Evolutionary conservation across 1,140 invertebrate species (phyloP).

Genomic region (Araneus ventricosus): DNA sequence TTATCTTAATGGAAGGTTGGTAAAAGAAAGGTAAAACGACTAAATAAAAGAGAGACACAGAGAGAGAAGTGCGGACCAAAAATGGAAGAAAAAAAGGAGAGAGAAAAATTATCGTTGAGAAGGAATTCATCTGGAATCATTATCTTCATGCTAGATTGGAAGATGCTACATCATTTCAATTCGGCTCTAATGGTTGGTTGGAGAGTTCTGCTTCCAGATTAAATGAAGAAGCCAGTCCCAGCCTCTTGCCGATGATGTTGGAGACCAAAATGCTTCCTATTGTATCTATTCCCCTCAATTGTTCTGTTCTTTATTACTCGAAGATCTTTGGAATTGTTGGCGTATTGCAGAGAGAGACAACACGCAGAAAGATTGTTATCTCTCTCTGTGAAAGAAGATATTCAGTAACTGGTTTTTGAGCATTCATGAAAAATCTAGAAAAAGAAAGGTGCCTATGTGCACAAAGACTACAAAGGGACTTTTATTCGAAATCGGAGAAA

Average conservation of each 20-base stretch:
- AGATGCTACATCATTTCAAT: slow-evolving; percentile 67
- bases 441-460: not conserved
- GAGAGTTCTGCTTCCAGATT: not conserved
- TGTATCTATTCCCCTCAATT: slow-evolving; percentile 23
- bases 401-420: not conserved
- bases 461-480: not conserved
- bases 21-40: slow-evolving; percentile 64
- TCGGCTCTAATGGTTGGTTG: slow-evolving; percentile 58
- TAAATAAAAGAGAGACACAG: not conserved
- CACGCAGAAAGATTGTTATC: not conserved
- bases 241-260: not conserved
- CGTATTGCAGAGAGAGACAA: not conserved
- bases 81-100: slow-evolving; percentile 27
- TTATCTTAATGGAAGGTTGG: slow-evolving; percentile 64
- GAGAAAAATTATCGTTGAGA: slow-evolving; percentile 59
- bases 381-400: not conserved
- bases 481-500: not conserved
- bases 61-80: slow-evolving; percentile 22
- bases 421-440: not conserved
- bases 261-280: not conserved
- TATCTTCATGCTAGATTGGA: slow-evolving; percentile 64
- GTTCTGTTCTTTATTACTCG: slow-evolving; percentile 34
- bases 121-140: slow-evolving; percentile 71
- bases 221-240: slow-evolving; percentile 36
- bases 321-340: not conserved